Percentiles rank a stretch among this genome's conserved stretches.
Evolutionary conservation across 2,888 invertebrate genomes (phyloP).

Genomic region (Erynnis tages): DNA sequence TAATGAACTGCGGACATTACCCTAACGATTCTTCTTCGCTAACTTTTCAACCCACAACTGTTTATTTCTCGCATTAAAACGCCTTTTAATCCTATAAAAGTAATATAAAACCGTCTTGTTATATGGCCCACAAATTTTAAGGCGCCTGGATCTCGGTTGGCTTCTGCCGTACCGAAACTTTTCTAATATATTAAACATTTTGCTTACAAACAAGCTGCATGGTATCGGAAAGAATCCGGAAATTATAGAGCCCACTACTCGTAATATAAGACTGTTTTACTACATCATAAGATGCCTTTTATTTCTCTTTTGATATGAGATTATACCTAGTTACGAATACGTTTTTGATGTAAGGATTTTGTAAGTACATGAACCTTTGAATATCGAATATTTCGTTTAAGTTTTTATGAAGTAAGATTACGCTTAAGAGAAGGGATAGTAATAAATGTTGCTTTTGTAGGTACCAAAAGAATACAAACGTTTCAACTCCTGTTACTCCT

Average conservation of each 20-base stretch:
- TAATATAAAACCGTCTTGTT: background rate
- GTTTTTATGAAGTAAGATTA: too few species aligned
- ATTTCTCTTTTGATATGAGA: too few species aligned
- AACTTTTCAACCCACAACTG: constrained; percentile 4
- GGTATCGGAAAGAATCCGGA: background rate
- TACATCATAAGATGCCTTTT: too few species aligned
- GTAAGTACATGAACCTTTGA: too few species aligned
- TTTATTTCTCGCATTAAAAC: background rate
- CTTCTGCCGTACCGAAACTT: constrained; percentile 6
- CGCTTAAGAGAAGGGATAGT: too few species aligned
- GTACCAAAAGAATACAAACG: too few species aligned
- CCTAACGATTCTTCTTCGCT: constrained; percentile 2
- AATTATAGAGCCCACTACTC: background rate
- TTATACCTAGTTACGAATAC: too few species aligned
- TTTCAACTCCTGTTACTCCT: too few species aligned
- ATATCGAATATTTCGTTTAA: too few species aligned
- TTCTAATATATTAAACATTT: constrained; percentile 17
- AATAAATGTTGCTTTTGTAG: too few species aligned
- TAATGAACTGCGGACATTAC: constrained; percentile 6
- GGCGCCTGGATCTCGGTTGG: background rate
- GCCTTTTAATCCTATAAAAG: background rate
- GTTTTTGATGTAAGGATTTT: too few species aligned
- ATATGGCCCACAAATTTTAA: constrained; percentile 3
- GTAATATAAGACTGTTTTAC: too few species aligned
- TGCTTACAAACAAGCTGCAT: constrained; percentile 5